phyloP scores from a whole-genome alignment of 2,888 invertebrate genomes.

The Eilema depressum region DNA sequence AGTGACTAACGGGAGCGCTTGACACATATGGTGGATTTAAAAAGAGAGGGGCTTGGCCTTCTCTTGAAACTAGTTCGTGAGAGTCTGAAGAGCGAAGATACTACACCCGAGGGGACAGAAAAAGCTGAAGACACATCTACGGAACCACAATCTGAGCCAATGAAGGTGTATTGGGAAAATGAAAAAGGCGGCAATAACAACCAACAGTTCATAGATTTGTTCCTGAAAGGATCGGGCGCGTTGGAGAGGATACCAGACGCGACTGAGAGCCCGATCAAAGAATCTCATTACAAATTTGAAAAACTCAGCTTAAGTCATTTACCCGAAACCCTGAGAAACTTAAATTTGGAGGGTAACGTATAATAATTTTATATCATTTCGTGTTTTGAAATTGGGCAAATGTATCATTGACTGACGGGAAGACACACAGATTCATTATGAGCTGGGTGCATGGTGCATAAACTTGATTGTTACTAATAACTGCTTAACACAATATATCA shows the following conservation, averaged over 20 bases:
- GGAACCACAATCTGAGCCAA: conserved; percentile 69
- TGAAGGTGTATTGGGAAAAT: conserved; percentile 82
- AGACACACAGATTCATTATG: conserved; percentile 83
- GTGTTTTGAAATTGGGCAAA: conserved; percentile 47
- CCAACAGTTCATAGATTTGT: conserved; percentile 77
- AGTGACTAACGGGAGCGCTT: conserved; percentile 68
- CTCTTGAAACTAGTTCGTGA: conserved; percentile 73
- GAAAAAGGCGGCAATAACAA: conserved; percentile 74
- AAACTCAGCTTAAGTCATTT: conserved; percentile 70
- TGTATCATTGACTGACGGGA: conserved; percentile 56
- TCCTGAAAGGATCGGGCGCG: conserved; percentile 65
- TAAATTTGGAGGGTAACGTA: conserved; percentile 79
- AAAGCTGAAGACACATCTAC: conserved; percentile 49
- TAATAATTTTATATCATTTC: conserved; percentile 58
- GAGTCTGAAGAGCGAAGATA: conserved; percentile 63
- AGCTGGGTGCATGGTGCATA: conserved; percentile 73
- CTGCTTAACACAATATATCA: conserved; percentile 28
- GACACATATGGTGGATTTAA: conserved; percentile 82
- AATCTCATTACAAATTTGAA: conserved; percentile 81
- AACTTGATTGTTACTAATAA: conserved; percentile 42
- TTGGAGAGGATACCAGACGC: conserved; percentile 78
- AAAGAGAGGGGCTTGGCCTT: conserved; percentile 81
- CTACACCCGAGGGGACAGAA: conserved; percentile 56
- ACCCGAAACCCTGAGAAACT: conserved; percentile 70
- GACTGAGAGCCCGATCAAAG: conserved; percentile 74